Conservation (phyloP, 2,113 vertebrate genomes). For the Gnathonemus longibarbis region DNA sequence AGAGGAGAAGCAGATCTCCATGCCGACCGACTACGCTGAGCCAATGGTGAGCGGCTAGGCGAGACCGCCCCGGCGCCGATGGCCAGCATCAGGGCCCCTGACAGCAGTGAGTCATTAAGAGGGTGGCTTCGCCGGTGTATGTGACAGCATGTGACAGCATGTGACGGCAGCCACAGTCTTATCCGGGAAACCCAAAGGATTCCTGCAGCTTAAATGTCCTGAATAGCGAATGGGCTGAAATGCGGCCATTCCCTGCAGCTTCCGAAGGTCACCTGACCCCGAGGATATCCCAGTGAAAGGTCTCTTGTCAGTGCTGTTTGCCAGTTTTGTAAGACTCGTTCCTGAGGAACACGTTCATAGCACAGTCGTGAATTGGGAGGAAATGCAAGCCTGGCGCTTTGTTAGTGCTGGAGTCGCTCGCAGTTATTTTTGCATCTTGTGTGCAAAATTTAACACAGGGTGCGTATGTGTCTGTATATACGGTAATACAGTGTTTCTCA, state of each 20-base stretch:
- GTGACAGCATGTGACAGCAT: not conserved
- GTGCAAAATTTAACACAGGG: not conserved
- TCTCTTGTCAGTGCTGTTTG: not conserved
- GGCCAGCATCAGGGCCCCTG: not conserved
- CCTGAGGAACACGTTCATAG: not conserved
- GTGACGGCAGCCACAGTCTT: not conserved
- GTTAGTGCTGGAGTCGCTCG: not conserved
- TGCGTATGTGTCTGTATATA: not conserved
- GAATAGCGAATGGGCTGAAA: not conserved
- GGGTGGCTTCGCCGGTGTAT: not conserved
- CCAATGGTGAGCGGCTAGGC: conserved; percentile 69
- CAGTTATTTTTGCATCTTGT: not conserved
- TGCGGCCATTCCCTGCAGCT: not conserved
- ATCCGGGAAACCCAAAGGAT: not conserved
- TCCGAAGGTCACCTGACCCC: not conserved
- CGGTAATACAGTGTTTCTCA: not conserved
- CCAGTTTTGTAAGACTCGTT: not conserved
- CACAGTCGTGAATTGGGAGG: not conserved
- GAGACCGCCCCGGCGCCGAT: not conserved
- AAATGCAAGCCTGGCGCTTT: not conserved
- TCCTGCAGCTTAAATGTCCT: not conserved
- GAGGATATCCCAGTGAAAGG: not conserved
- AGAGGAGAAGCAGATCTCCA: conserved; percentile 91
- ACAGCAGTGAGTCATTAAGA: not conserved
- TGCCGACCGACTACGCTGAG: conserved; percentile 90